These are phyloP conservation scores for Noctilio leporinus DNA, from an alignment of 2,113 vertebrate species.

Conservation along the genomic window DNA sequence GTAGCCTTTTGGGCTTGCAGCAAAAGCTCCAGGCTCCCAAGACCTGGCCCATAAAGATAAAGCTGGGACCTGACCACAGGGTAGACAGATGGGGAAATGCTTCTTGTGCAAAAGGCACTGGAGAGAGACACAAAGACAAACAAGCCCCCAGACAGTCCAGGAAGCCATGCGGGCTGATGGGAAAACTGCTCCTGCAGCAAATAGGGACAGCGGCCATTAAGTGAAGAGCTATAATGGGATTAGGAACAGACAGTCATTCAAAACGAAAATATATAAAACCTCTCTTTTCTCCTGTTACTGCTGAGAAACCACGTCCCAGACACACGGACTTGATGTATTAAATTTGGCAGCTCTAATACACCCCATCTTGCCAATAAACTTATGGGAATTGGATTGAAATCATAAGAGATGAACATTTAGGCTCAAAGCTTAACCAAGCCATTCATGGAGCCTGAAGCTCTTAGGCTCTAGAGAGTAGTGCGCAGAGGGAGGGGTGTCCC, in stretches of 20 bases:
- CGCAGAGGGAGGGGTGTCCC: neutral
- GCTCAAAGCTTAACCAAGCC: conserved; percentile 59
- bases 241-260: conserved; percentile 48
- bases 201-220: conserved; percentile 32
- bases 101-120: neutral
- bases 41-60: neutral
- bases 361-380: conserved; percentile 71
- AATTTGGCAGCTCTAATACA: conserved; percentile 70
- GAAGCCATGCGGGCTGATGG: neutral
- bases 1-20: neutral
- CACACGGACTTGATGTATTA: conserved; percentile 61
- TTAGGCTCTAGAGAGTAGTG: neutral
- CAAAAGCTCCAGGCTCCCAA: neutral
- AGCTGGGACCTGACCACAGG: neutral
- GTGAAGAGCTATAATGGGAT: conserved; percentile 55
- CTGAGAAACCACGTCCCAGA: conserved; percentile 46
- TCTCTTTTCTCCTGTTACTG: conserved; percentile 58
- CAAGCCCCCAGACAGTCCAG: neutral
- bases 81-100: neutral
- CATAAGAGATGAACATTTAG: conserved; percentile 64
- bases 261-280: conserved; percentile 67
- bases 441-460: conserved; percentile 40
- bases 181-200: neutral
- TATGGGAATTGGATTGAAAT: conserved; percentile 70
- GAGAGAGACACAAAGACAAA: neutral